These are phyloP conservation scores for Panthera uncia DNA, from an alignment of 2,113 vertebrate species.

Conservation along the genomic window DNA sequence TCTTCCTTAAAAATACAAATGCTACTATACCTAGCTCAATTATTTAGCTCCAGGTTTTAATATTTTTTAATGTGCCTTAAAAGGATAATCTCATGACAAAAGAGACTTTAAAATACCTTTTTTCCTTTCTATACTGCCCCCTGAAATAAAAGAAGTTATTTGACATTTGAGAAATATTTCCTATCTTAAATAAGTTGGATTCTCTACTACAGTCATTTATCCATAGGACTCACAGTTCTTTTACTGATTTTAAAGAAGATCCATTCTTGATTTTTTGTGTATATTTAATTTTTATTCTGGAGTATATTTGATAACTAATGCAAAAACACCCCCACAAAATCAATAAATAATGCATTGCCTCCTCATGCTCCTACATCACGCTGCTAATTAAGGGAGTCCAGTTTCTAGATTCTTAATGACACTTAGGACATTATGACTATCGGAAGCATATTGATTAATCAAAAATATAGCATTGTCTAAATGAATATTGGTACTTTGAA, in stretches of 20 bases:
- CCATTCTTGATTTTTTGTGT: neutral
- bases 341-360: neutral
- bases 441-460: neutral
- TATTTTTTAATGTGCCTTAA: slow-evolving; percentile 25
- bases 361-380: neutral
- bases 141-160: slow-evolving; percentile 50
- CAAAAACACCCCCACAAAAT: neutral
- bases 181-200: neutral
- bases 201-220: slow-evolving; percentile 7
- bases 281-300: neutral
- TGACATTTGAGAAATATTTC: neutral
- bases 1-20: neutral
- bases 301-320: neutral
- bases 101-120: slow-evolving; percentile 37
- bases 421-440: neutral
- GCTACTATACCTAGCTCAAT: neutral
- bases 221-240: neutral
- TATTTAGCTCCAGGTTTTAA: neutral
- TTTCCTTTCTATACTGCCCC: slow-evolving; percentile 41
- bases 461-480: neutral
- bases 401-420: neutral
- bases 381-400: neutral
- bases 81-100: neutral
- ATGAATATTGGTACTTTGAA: neutral
- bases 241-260: neutral